A percentile compares a stretch with the other conserved stretches of the same genome.
These are phyloP conservation scores for Lydus trimaculatus DNA, from an alignment of 2,888 invertebrate genomes.

Conservation along the genomic window DNA sequence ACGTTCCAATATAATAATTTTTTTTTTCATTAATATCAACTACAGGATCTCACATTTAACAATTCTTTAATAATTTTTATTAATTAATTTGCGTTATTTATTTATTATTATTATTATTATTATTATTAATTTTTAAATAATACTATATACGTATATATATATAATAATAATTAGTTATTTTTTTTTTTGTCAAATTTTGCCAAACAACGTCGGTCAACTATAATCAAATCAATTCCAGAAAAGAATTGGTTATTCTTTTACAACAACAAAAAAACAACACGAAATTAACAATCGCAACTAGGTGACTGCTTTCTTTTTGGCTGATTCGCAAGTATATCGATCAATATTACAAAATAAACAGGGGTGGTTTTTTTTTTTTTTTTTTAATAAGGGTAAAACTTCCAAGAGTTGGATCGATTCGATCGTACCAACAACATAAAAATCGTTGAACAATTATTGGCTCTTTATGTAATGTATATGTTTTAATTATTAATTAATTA, in stretches of 20 bases:
- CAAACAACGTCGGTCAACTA: slow-evolving; percentile 10
- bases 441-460: background rate
- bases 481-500: background rate
- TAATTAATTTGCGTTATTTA: slow-evolving; percentile 45
- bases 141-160: slow-evolving; percentile 12
- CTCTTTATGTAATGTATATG: background rate
- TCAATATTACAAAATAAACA: slow-evolving; percentile 32
- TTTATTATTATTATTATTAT: slow-evolving; percentile 47
- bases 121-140: slow-evolving; percentile 32
- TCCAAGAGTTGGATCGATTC: background rate
- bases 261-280: slow-evolving; percentile 30
- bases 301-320: slow-evolving; percentile 51
- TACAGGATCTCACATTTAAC: slow-evolving; percentile 60
- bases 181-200: slow-evolving; percentile 8
- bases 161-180: too few species aligned
- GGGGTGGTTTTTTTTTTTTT: background rate
- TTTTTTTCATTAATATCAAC: slow-evolving; percentile 39
- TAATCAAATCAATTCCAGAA: slow-evolving; percentile 9
- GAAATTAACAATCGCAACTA: slow-evolving; percentile 41
- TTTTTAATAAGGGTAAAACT: background rate
- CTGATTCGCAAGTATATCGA: slow-evolving; percentile 51
- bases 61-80: slow-evolving; percentile 38
- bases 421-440: background rate
- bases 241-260: slow-evolving; percentile 11
- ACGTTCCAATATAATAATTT: slow-evolving; percentile 54